Evolutionary conservation across 1,140 invertebrate species (phyloP).

Genomic region (Oreohelix idahoensis): DNA sequence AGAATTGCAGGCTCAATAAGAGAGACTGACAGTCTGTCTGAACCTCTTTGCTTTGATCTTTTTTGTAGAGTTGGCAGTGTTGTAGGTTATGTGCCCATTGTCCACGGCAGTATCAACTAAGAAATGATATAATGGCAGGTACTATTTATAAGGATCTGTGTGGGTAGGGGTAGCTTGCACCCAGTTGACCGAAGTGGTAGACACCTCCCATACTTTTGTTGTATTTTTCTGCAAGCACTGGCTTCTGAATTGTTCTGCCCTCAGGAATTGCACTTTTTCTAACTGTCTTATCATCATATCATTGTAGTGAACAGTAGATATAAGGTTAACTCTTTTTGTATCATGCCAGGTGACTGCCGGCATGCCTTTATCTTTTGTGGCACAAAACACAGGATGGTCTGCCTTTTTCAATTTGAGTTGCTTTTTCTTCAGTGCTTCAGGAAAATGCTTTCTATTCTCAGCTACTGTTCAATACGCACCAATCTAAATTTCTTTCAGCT

Average conservation of each 20-base stretch:
- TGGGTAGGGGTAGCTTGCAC: no score
- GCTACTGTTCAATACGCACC: background rate
- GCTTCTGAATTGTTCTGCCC: background rate
- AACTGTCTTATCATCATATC: background rate
- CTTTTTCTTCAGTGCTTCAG: background rate
- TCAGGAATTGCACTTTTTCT: background rate
- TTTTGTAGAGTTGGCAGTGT: slow-evolving; percentile 2
- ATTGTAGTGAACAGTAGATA: background rate
- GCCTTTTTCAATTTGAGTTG: background rate
- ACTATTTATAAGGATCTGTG: background rate
- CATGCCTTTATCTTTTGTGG: background rate
- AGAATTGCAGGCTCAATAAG: background rate
- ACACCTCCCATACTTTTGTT: background rate
- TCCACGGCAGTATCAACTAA: background rate
- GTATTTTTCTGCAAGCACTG: slow-evolving; percentile 2
- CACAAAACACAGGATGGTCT: background rate
- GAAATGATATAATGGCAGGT: background rate
- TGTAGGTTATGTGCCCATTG: background rate
- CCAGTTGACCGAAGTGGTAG: no score
- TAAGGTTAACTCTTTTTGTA: background rate
- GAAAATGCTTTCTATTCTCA: slow-evolving; percentile 1
- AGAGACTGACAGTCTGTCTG: background rate
- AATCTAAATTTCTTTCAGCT: slow-evolving; percentile 1
- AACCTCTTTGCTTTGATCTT: background rate
- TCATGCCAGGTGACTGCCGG: no score